These are phyloP conservation scores for Dasypus novemcinctus DNA, from an alignment of 2,113 vertebrate genomes.

Conservation along the genomic window DNA sequence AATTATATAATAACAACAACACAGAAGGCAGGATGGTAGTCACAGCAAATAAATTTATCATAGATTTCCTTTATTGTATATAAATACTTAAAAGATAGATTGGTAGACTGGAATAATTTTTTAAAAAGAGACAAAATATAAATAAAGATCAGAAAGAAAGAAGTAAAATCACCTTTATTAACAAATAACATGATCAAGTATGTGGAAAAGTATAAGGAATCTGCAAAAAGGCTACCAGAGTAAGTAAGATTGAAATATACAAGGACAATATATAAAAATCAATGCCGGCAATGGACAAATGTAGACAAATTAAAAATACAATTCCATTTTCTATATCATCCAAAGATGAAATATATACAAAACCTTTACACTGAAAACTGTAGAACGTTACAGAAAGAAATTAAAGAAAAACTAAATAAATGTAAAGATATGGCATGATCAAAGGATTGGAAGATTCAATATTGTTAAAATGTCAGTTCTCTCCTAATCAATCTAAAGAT, in stretches of 20 bases:
- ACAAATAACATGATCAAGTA: background rate
- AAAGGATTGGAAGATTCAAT: background rate
- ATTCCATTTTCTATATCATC: background rate
- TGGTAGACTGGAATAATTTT: background rate
- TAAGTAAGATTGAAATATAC: background rate
- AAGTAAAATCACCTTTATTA: background rate
- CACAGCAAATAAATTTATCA: background rate
- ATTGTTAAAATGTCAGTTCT: conserved; percentile 41
- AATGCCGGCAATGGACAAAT: background rate
- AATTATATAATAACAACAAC: background rate
- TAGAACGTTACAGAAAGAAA: background rate
- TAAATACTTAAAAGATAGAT: background rate
- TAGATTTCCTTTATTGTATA: background rate
- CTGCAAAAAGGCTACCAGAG: background rate
- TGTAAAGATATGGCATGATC: conserved; percentile 11
- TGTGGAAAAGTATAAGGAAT: background rate
- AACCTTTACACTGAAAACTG: background rate
- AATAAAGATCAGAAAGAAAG: conserved; percentile 4
- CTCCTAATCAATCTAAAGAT: conserved; percentile 30
- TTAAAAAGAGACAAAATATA: background rate
- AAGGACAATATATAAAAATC: background rate
- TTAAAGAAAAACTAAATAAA: background rate
- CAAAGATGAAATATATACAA: background rate
- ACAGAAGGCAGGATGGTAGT: background rate
- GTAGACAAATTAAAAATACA: background rate